Conservation (phyloP, 1,140 invertebrate genomes). For the Drosophila sp. region DNA sequence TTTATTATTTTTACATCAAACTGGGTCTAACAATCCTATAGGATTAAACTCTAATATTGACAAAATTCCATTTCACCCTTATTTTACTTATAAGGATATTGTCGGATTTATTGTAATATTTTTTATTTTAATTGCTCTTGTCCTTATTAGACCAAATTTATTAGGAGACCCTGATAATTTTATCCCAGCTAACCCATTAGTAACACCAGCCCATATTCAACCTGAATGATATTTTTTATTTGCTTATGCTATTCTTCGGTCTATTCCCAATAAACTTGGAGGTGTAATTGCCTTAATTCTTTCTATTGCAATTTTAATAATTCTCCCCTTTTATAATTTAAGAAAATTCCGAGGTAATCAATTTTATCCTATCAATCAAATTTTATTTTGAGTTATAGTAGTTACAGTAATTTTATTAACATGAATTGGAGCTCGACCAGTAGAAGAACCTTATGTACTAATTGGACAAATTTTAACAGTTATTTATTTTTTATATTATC, state of each 20-base stretch:
- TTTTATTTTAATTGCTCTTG: conserved; percentile 84
- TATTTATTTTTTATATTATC: no score
- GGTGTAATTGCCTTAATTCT: conserved; percentile 89
- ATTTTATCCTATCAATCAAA: no score
- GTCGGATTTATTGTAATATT: conserved; percentile 86
- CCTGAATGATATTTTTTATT: conserved; percentile 92
- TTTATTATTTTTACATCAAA: no score
- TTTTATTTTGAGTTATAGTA: conserved; percentile 86
- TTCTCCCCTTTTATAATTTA: no score
- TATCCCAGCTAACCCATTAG: conserved; percentile 87
- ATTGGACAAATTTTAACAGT: no score
- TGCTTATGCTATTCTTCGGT: conserved; percentile 90
- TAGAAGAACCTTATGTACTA: conserved; percentile 88
- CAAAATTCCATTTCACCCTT: no score
- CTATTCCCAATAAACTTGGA: conserved; percentile 90
- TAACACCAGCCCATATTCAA: conserved; percentile 89
- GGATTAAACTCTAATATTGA: conserved; percentile 86
- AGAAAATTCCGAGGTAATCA: no score
- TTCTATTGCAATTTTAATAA: no score
- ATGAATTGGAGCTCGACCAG: conserved; percentile 87
- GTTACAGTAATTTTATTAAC: conserved; percentile 86
- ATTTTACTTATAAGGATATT: conserved; percentile 87
- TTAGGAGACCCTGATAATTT: conserved; percentile 89
- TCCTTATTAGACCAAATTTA: conserved; percentile 86
- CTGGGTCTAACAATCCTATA: no score